Base-by-base conservation (phyloP, 2,888 invertebrate genomes). In the Chrysolina oricalcia region DNA sequence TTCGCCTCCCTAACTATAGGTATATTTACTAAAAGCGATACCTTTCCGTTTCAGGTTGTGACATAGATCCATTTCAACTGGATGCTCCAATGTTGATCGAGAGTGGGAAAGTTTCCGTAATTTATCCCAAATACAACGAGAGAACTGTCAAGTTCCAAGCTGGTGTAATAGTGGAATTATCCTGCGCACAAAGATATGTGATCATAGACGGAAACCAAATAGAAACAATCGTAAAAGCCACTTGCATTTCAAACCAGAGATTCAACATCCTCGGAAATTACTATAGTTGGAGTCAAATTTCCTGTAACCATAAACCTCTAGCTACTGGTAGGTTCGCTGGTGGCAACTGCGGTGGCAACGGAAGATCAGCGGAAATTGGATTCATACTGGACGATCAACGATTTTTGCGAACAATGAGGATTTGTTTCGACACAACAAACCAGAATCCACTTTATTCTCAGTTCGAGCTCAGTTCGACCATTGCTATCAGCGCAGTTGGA, bases 361-460 rank as follows among this genome's bases (percentile, higher is more conserved):
- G 90, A 65, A 67, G 86, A 9, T 89, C 90, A 69, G 89, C 90
- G 27, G 89, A 91, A 74, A 88, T 92, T 27, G 92, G 92, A 2
- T 92, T 91, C 84, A 83, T 86, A 40, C 87, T 91, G 0, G 85
- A 88, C 75, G 75, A 78, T 23, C 86, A 87, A 19, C 86, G 87
- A 9, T 91, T 92, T 84, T 87, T 91, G 77, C 87, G 89, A 19
- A 83, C 89, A 9, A 90, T 90, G 79, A 89, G 88, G 80, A 88
- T 92, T 0, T 93, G 93, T 84, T 92, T 91, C 80, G 90, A 92
- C 84, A 87, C 53, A 13, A 50, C 17, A 0, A 86, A 89, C 0
- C 86, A 91, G 71, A 90, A 90, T 79, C 90, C 92, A 0, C 81
- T 92, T 11, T 92, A 92, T 79, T 90, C 90, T 0, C 89, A 90